These are phyloP conservation scores for Macrosoma leucophasiata DNA, from an alignment of 2,888 invertebrate genomes.

Conservation along the genomic window DNA sequence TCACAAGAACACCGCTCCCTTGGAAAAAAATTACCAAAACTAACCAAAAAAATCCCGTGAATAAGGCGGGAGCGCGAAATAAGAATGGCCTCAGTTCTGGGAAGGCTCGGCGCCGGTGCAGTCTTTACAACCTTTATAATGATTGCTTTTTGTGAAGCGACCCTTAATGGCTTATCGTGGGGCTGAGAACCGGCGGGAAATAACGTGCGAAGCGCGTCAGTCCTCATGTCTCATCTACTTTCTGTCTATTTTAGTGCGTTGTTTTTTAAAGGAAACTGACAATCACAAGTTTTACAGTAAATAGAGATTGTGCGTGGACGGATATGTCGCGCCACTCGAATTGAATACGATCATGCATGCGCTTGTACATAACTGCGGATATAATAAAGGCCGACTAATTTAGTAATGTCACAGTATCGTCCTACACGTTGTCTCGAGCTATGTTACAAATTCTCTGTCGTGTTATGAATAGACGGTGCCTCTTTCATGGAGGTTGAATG, in stretches of 20 bases:
- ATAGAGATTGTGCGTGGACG: conserved; percentile 37
- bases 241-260: conserved; percentile 21
- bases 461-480: too few relatives aligned
- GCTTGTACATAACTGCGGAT: conserved; percentile 34
- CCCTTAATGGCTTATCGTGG: conserved; percentile 66
- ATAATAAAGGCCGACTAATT: conserved; percentile 44
- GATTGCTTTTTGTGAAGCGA: conserved; percentile 64
- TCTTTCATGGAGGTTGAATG: conserved; percentile 32
- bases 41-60: conserved; percentile 57
- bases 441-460: too few relatives aligned
- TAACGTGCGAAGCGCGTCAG: conserved; percentile 31
- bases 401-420: conserved; percentile 34
- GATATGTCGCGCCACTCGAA: conserved; percentile 30
- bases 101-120: conserved; percentile 70
- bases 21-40: conserved; percentile 61
- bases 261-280: conserved; percentile 35
- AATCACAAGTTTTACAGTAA: conserved; percentile 35
- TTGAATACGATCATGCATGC: conserved; percentile 39
- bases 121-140: conserved; percentile 71
- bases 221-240: conserved; percentile 30
- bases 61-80: conserved; percentile 73
- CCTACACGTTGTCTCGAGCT: conserved; percentile 41
- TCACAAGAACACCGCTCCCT: conserved; percentile 65
- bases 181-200: conserved; percentile 47
- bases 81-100: conserved; percentile 70